Evolutionary conservation across 2,113 vertebrate species (phyloP), one percentile per base, ranked within the genome.

Genomic region (Esox niger): DNA sequence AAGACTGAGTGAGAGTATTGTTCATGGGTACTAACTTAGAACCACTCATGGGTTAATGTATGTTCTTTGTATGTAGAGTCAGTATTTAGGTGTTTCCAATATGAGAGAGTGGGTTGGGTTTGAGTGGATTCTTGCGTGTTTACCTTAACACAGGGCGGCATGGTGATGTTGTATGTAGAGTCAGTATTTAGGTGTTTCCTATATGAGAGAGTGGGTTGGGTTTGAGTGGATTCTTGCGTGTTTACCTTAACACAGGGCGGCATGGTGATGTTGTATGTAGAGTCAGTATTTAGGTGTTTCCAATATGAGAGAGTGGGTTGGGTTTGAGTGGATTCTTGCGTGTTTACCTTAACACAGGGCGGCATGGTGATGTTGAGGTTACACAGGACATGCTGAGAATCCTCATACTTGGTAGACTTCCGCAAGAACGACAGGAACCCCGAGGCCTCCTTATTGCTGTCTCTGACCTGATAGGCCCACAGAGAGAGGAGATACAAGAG

Each of bases 361-460:
- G 97, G 97, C 90, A 99, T 95, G 76, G 89, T 91, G 89, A 99
- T 91, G 83, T 96, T 98, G 74, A 99, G 88, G 87, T 99, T 98
- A 82, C 97, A 99, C 70, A 99, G 93, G 5, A 94, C 93, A 0
- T 97, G 96, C 86, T 96, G 97, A 0, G 92, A 69, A 69, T 97
- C 96, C 77, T 98, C 96, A 0, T 98, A 98, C 70, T 98, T 98
- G 89, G 97, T 99, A 10, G 95, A 93, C 73, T 98, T 98, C 46
- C 96, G 92, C 70, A 99, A 84, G 79, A 99, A 99, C 0, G 94
- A 96, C 67, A 99, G 79, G 71, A 95, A 96, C 33, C 97, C 97
- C 0, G 91, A 86, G 4, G 94, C 86, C 23, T 98, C 97, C 66
- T 97, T 94, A 73, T 95, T 95, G 85, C 90, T 94, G 81, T 99